These are phyloP conservation scores for Tamias sibiricus DNA, from an alignment of 2,113 vertebrate genomes.

Conservation along the genomic window DNA sequence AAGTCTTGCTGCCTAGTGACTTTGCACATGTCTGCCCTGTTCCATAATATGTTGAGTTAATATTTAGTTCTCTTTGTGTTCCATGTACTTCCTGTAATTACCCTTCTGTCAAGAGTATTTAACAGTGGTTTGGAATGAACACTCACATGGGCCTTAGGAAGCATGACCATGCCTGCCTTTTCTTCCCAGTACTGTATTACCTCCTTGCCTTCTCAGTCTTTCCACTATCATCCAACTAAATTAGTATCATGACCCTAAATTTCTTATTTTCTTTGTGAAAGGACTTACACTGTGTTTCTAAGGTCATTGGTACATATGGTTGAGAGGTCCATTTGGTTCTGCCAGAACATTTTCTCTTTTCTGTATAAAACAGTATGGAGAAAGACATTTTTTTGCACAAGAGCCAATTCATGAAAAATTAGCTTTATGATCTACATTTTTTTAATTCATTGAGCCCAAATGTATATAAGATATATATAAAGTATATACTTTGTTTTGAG, in stretches of 20 bases:
- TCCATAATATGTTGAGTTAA: constrained; percentile 45
- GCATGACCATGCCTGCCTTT: background rate
- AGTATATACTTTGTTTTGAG: background rate
- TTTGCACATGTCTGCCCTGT: constrained; percentile 25
- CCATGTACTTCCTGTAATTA: constrained; percentile 38
- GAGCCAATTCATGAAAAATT: constrained; percentile 52
- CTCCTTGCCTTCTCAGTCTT: background rate
- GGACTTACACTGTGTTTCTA: background rate
- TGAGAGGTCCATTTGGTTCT: constrained; percentile 13
- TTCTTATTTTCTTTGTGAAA: constrained; percentile 29
- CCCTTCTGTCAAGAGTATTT: constrained; percentile 57
- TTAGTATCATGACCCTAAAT: background rate
- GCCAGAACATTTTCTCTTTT: constrained; percentile 45
- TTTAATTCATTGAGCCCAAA: background rate
- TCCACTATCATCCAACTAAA: background rate
- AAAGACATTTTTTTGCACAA: background rate
- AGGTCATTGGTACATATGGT: background rate
- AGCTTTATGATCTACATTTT: background rate
- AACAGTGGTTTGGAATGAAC: background rate
- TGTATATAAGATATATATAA: background rate
- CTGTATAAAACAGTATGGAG: constrained; percentile 14
- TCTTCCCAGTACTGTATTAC: background rate
- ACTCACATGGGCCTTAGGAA: background rate
- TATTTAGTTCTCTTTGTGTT: constrained; percentile 22
- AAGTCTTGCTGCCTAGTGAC: constrained; percentile 3